Conservation (phyloP, 2,797 vertebrate genomes). For the Hoplostethus atlanticus region DNA sequence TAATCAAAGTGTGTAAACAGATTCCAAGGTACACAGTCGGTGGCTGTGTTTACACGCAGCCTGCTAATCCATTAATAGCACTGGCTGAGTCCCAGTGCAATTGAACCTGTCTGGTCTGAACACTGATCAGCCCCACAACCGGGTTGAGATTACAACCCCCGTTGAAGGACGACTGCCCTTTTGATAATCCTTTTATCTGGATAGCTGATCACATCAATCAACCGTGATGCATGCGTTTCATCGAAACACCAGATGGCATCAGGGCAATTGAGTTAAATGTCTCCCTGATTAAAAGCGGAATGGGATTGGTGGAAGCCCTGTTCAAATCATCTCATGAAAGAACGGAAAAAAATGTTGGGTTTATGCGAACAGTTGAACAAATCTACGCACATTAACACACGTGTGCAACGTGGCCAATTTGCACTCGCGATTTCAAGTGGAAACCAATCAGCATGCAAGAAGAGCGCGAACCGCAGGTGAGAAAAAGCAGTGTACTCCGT, state of each 20-base stretch:
- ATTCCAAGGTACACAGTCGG: background rate
- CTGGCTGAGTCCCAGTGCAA: background rate
- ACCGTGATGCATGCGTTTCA: conserved; percentile 11
- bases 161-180: conserved; percentile 17
- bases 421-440: background rate
- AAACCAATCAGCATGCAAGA: conserved; percentile 18
- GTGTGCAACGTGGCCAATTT: background rate
- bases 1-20: background rate
- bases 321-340: background rate
- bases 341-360: background rate
- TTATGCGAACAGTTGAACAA: background rate
- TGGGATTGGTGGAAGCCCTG: background rate
- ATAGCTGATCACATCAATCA: background rate
- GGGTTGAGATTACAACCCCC: conserved; percentile 23
- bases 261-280: conserved; percentile 9
- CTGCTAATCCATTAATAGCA: background rate
- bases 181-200: background rate
- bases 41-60: background rate
- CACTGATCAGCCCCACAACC: background rate
- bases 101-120: background rate
- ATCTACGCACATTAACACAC: background rate
- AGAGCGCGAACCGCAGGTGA: conserved; percentile 4
- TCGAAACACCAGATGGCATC: conserved; percentile 38
- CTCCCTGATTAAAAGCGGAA: background rate
- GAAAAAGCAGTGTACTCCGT: conserved; percentile 8